A percentile compares a stretch with the other conserved stretches of the same genome.
These are phyloP conservation scores for Caenorhabditis afra DNA, from an alignment of 2,888 invertebrate species.

Conservation along the genomic window DNA sequence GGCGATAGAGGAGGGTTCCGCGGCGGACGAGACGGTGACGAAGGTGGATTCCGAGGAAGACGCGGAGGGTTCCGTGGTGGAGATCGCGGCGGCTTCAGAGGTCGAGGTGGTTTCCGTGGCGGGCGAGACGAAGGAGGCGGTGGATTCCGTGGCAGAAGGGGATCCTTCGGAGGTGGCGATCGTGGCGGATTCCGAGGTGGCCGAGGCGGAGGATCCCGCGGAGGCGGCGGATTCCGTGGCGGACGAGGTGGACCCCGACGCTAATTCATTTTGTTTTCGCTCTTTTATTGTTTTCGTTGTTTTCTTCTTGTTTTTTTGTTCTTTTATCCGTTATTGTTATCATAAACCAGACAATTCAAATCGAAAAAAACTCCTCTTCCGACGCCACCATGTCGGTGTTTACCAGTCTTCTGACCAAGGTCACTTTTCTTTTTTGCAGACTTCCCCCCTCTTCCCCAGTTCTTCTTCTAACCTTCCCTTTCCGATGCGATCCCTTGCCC, in stretches of 20 bases:
- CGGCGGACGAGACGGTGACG: slow-evolving; percentile 13
- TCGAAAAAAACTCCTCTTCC: neutral
- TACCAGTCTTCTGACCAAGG: slow-evolving; percentile 31
- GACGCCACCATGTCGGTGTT: slow-evolving; percentile 52
- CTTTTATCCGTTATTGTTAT: slow-evolving; percentile 21
- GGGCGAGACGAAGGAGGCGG: slow-evolving; percentile 43
- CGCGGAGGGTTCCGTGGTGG: slow-evolving; percentile 19
- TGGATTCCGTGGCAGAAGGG: slow-evolving; percentile 6
- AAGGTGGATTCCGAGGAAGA: slow-evolving; percentile 23
- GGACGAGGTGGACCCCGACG: slow-evolving; percentile 19
- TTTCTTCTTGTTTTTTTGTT: slow-evolving; percentile 16
- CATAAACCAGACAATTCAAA: neutral
- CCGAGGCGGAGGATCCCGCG: slow-evolving; percentile 1
- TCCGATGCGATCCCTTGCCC: slow-evolving; percentile 3
- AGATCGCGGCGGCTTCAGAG: slow-evolving; percentile 26
- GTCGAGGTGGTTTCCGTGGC: slow-evolving; percentile 18
- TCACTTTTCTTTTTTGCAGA: slow-evolving; percentile 13
- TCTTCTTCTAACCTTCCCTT: slow-evolving; percentile 23
- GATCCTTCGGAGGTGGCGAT: slow-evolving; percentile 7
- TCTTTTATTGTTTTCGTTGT: slow-evolving; percentile 18
- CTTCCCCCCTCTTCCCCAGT: neutral
- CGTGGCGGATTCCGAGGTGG: slow-evolving; percentile 18
- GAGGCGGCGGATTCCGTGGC: slow-evolving; percentile 17
- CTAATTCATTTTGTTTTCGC: neutral
- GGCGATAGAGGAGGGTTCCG: slow-evolving; percentile 3